Base-by-base conservation (phyloP, 2,797 vertebrate genomes). In the Orientallactaga sibirica region DNA sequence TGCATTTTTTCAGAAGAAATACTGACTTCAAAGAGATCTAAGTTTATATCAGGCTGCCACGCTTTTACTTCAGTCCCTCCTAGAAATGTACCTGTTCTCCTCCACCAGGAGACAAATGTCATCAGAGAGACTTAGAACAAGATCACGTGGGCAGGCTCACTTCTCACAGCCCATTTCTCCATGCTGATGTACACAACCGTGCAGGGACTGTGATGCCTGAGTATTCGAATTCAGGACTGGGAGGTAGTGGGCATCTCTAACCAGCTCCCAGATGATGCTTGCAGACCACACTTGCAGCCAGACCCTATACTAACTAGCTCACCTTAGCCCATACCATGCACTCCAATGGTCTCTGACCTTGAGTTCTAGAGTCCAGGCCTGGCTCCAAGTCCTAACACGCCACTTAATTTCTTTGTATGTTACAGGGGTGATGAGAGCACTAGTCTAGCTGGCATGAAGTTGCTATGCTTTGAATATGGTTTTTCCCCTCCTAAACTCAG, bases 1-100 rank as follows among this genome's bases (percentile, higher is more conserved):
- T 90, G 70, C 71, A 88, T 95, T 95, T 88, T 88, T 93, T 77
- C 48, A 84, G 86, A 92, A 93, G 92, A 90, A 95, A 80, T 81
- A 86, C 62, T 85, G 89, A 89, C 77, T 91, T 91, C 95, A 95
- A 94, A 93, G 92, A 78, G 70, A 92, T 88, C 18, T 89, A 43
- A 52, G 80, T 73, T 27, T 19, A 33, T 18, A 48, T 52, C 37
- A 73, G 91, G 76, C 86, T 29, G 48, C 27, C 27, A 8, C 22
- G 61, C 64, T 86, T 41, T 71, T 76, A 52, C 88, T 68, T 68
- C 20, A 11, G 6, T 70, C 41, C 68, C 62, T 66, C 77, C 0
- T 4, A 1, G 79, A 66, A 82, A 74, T 7, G 20, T 52, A 74
- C 43, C 48, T 18, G 25, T 20, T 79, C 5, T 9, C 19, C 48